Evolutionary conservation across 30 jellyfish, hydroid and myxozoan species (phyloP).

Genomic region (Turritopsis dohrnii): DNA sequence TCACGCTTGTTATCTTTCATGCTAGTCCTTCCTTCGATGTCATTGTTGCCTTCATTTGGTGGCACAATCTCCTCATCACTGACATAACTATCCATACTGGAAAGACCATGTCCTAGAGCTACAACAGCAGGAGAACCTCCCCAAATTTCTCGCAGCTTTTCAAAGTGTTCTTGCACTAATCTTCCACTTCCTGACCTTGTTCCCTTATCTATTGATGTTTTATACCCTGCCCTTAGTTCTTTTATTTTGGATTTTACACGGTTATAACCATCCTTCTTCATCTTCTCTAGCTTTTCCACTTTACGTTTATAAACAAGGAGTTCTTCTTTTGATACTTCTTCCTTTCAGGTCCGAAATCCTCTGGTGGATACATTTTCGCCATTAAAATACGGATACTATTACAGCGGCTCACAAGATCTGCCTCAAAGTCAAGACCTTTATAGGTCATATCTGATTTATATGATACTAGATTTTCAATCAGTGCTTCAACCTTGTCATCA

Average conservation of each 20-base stretch:
- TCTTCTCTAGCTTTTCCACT: constrained; percentile 26
- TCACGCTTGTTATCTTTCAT: constrained; percentile 26
- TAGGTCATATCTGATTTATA: too few species aligned
- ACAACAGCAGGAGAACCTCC: constrained; percentile 51
- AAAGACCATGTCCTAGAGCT: too few species aligned
- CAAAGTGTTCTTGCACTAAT: constrained; percentile 32
- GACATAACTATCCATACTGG: too few species aligned
- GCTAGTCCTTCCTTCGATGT: neutral
- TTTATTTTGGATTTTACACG: constrained; percentile 29
- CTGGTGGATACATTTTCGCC: constrained; percentile 49
- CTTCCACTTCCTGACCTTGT: constrained; percentile 49
- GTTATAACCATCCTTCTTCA: constrained; percentile 37
- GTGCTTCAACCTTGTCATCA: too few species aligned
- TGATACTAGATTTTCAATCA: too few species aligned
- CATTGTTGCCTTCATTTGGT: constrained; percentile 1
- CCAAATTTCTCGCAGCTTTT: constrained; percentile 32
- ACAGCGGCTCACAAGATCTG: constrained; percentile 18
- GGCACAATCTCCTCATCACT: too few species aligned
- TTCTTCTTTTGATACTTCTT: neutral
- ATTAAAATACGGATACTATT: constrained; percentile 33
- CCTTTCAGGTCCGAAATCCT: constrained; percentile 33
- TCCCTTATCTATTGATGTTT: constrained; percentile 41
- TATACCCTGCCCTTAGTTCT: constrained; percentile 29
- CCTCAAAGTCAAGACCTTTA: neutral
- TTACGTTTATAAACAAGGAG: neutral